phyloP scores from a whole-genome alignment of 2,888 invertebrate genomes.

The Heteromyza rotundicornis region DNA sequence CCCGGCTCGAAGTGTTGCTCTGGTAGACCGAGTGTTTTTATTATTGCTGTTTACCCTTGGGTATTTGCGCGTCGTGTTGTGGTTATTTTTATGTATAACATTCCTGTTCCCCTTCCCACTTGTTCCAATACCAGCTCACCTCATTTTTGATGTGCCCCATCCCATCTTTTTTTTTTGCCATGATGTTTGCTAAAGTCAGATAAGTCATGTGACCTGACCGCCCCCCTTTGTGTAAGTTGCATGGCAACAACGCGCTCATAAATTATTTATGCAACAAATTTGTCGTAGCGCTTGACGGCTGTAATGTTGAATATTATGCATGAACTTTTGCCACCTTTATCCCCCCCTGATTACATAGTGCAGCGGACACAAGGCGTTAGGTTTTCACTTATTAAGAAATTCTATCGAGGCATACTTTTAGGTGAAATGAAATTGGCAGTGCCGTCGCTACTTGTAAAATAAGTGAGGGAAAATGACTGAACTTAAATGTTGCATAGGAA shows the following conservation, averaged over 20 bases:
- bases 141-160: background rate
- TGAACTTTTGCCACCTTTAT: slow-evolving; percentile 9
- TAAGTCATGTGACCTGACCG: slow-evolving; percentile 9
- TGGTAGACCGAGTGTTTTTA: background rate
- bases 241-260: slow-evolving; percentile 12
- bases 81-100: background rate
- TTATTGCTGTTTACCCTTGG: slow-evolving; percentile 6
- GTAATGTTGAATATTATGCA: slow-evolving; percentile 6
- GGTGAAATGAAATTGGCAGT: too few species aligned
- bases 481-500: too few species aligned
- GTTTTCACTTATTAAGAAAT: background rate
- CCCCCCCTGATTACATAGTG: too few species aligned
- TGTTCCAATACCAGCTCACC: background rate
- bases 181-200: slow-evolving; percentile 10
- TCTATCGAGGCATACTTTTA: background rate
- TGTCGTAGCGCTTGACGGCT: slow-evolving; percentile 8
- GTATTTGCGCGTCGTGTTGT: slow-evolving; percentile 8
- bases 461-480: too few species aligned
- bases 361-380: background rate
- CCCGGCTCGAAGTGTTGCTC: background rate
- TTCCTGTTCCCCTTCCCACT: background rate
- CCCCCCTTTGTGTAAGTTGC: background rate
- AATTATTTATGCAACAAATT: slow-evolving; percentile 18
- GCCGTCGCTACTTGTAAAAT: too few species aligned
- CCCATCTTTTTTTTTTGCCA: background rate